Evolutionary conservation across 2,113 vertebrate genomes (phyloP).

Genomic region (Chrysemys picta): DNA sequence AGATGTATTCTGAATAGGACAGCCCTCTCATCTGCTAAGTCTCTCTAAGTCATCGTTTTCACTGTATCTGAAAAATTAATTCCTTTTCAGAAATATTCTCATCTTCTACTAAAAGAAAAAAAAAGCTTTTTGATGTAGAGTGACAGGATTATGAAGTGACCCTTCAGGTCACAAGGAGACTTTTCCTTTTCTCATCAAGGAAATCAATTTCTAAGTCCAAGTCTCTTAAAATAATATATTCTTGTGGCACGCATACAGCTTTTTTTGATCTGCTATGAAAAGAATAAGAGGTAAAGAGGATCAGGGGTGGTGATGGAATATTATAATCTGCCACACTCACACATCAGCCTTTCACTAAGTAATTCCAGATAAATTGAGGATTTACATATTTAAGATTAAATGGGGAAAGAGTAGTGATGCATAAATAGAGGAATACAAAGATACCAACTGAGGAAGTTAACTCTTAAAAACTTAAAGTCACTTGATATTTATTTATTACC

Average conservation of each 20-base stretch:
- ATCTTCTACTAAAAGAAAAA: constrained; percentile 78
- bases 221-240: constrained; percentile 90
- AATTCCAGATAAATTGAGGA: constrained; percentile 90
- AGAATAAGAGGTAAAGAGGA: constrained; percentile 88
- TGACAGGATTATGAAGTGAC: constrained; percentile 85
- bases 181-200: constrained; percentile 88
- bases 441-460: constrained; percentile 76
- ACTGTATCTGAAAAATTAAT: constrained; percentile 84
- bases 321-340: constrained; percentile 87
- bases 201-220: constrained; percentile 88
- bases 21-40: constrained; percentile 76
- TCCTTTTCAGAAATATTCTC: constrained; percentile 87
- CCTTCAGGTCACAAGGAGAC: constrained; percentile 84
- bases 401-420: constrained; percentile 71
- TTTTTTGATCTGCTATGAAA: constrained; percentile 86
- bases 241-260: constrained; percentile 78
- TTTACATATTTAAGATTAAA: constrained; percentile 91
- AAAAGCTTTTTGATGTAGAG: constrained; percentile 76
- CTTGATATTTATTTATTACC: constrained; percentile 39
- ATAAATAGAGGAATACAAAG: constrained; percentile 78
- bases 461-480: constrained; percentile 73
- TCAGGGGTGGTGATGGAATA: constrained; percentile 85
- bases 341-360: constrained; percentile 85
- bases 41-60: constrained; percentile 79
- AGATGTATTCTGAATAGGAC: constrained; percentile 73